Evolutionary conservation across 2,797 vertebrate species (phyloP).

Genomic region (Cyclopterus lumpus): DNA sequence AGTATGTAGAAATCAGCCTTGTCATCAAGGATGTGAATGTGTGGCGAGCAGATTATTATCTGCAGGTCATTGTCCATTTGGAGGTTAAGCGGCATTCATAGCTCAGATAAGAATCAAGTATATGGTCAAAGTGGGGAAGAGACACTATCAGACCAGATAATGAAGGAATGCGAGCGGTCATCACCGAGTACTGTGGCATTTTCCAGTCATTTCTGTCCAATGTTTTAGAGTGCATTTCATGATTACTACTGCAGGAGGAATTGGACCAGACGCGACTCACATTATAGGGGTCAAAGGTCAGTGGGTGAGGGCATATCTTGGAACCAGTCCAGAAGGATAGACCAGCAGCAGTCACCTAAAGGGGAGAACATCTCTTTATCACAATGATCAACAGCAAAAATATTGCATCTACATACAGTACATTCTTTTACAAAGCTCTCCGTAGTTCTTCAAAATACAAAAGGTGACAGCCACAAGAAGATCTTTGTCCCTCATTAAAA

Average conservation of each 20-base stretch:
- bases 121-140: constrained; percentile 42
- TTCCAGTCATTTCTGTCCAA: constrained; percentile 38
- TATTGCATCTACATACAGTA: neutral
- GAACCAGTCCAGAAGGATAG: constrained; percentile 88
- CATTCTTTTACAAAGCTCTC: neutral
- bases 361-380: constrained; percentile 35
- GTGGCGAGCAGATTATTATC: constrained; percentile 40
- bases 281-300: constrained; percentile 86
- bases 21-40: neutral
- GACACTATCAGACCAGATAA: constrained; percentile 66
- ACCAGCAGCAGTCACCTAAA: constrained; percentile 84
- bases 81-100: constrained; percentile 34
- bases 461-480: neutral
- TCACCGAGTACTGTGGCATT: constrained; percentile 16
- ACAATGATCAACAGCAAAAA: neutral
- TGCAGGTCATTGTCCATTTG: constrained; percentile 35
- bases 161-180: constrained; percentile 53
- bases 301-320: constrained; percentile 87
- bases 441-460: neutral
- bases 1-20: neutral
- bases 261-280: constrained; percentile 81
- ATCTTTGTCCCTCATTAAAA: neutral
- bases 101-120: constrained; percentile 57
- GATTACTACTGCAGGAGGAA: constrained; percentile 30
- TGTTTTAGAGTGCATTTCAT: constrained; percentile 26